phyloP scores from a whole-genome alignment of 2,113 vertebrate genomes.

The Stomatorhinus ivindoensis region DNA sequence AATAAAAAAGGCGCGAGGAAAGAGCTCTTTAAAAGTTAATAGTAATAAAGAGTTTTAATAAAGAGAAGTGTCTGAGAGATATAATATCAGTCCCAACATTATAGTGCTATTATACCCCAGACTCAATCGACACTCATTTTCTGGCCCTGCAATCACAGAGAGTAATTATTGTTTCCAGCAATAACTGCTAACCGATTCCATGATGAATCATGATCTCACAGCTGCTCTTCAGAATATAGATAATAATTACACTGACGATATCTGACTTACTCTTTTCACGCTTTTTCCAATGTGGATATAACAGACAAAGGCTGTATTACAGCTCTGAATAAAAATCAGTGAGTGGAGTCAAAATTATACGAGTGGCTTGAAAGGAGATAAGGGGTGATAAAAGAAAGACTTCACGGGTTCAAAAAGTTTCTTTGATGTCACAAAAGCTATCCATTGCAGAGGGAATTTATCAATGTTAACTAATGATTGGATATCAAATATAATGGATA shows the following conservation, averaged over 20 bases:
- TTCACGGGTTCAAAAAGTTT: neutral
- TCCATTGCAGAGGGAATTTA: neutral
- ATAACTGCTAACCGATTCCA: neutral
- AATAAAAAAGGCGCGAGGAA: neutral
- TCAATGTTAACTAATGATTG: neutral
- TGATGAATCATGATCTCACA: constrained; percentile 8
- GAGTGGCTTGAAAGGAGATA: neutral
- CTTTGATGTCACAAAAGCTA: neutral
- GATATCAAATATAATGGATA: neutral
- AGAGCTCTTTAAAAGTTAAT: neutral
- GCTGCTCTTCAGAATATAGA: constrained; percentile 16
- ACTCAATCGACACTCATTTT: constrained; percentile 19
- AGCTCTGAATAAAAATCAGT: neutral
- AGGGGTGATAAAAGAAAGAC: neutral
- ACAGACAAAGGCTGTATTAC: neutral
- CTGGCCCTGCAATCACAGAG: constrained; percentile 14
- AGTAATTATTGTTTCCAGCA: constrained; percentile 6
- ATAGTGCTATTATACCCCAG: constrained; percentile 5
- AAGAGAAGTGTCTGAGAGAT: neutral
- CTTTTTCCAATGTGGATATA: neutral
- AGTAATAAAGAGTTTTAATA: neutral
- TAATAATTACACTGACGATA: constrained; percentile 15
- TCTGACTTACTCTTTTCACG: neutral
- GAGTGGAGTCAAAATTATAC: neutral
- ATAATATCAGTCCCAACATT: neutral